Conservation (phyloP, 2,888 invertebrate genomes). For the Scotopteryx bipunctaria region DNA sequence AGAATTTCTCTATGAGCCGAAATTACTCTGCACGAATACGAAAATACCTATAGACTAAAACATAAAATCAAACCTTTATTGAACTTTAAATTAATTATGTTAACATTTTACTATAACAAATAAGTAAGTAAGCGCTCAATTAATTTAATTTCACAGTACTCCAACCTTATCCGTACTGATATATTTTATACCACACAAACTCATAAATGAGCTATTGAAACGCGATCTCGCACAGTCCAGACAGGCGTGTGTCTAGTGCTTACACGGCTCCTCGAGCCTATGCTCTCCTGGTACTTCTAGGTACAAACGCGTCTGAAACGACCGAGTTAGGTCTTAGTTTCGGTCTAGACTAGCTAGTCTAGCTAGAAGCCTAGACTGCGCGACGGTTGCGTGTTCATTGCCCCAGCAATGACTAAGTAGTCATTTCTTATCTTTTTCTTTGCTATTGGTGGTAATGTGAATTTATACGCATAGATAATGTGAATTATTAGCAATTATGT, state of each 20-base stretch:
- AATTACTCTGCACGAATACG: too few relatives aligned
- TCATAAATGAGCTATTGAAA: slow-evolving; percentile 10
- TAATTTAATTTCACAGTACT: not conserved
- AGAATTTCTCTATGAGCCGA: too few relatives aligned
- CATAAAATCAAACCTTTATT: too few relatives aligned
- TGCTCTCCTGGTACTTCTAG: slow-evolving; percentile 75
- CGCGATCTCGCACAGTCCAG: slow-evolving; percentile 11
- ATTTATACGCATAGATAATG: too few relatives aligned
- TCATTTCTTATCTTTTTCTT: not conserved
- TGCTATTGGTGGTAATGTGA: not conserved
- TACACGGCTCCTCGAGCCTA: slow-evolving; percentile 48
- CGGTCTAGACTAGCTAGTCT: slow-evolving; percentile 27
- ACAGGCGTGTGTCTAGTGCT: slow-evolving; percentile 58
- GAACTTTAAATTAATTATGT: too few relatives aligned
- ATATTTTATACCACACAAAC: slow-evolving; percentile 5
- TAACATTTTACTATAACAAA: not conserved
- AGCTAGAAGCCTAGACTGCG: slow-evolving; percentile 31
- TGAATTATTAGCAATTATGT: too few relatives aligned
- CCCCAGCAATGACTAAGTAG: not conserved
- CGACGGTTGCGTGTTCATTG: slow-evolving; percentile 17
- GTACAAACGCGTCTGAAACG: slow-evolving; percentile 61
- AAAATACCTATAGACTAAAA: too few relatives aligned
- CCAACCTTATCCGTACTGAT: not conserved
- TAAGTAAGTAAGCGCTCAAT: not conserved
- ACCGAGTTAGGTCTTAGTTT: slow-evolving; percentile 34